Evolutionary conservation across 2,888 invertebrate species (phyloP).

Genomic region (Pandemis corylana): DNA sequence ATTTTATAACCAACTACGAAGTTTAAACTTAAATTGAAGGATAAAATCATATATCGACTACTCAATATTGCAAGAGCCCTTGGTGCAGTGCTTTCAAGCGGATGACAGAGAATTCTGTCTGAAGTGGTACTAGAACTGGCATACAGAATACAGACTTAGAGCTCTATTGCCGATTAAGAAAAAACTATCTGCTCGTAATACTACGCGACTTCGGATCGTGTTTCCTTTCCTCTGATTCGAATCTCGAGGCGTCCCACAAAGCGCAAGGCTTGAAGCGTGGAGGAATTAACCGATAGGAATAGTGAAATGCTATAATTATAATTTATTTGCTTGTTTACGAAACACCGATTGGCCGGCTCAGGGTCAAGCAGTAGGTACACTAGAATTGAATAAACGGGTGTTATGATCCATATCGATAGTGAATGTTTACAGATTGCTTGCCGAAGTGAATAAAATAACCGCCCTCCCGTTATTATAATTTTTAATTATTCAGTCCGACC

Average conservation of each 20-base stretch:
- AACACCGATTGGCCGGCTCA: too few relatives aligned
- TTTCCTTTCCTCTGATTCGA: background rate
- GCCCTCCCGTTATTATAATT: too few relatives aligned
- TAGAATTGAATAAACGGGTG: too few relatives aligned
- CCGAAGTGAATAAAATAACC: too few relatives aligned
- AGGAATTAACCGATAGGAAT: too few relatives aligned
- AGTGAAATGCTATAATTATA: too few relatives aligned
- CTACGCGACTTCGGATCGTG: background rate
- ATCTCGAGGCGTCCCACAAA: constrained; percentile 3
- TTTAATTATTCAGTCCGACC: too few relatives aligned
- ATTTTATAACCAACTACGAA: background rate
- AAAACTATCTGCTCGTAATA: background rate
- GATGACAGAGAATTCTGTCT: background rate
- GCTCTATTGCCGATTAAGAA: background rate
- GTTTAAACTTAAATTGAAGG: background rate
- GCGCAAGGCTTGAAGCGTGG: background rate
- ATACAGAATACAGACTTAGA: too few relatives aligned
- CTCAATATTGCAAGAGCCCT: background rate
- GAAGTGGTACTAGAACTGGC: background rate
- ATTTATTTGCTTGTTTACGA: too few relatives aligned
- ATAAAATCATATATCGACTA: background rate
- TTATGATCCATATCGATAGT: too few relatives aligned
- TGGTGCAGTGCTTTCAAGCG: background rate
- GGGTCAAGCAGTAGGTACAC: too few relatives aligned
- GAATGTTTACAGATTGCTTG: too few relatives aligned